phyloP scores from a whole-genome alignment of 2,113 vertebrate genomes.

The Bostrychus sinensis region DNA sequence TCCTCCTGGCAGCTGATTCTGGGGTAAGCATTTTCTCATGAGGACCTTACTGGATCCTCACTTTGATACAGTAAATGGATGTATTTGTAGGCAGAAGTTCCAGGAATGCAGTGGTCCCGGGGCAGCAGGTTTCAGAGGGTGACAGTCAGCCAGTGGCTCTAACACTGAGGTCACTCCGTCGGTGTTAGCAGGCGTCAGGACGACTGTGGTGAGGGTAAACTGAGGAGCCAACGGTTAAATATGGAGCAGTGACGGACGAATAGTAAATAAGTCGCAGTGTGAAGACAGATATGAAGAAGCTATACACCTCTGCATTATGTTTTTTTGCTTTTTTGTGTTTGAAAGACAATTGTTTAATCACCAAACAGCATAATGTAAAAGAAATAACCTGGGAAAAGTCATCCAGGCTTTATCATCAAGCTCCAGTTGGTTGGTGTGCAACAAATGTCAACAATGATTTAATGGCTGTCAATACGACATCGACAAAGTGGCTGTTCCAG shows the following conservation, averaged over 20 bases:
- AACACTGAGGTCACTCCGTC: slow-evolving; percentile 61
- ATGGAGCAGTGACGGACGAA: slow-evolving; percentile 53
- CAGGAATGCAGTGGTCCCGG: slow-evolving; percentile 35
- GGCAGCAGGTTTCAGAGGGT: slow-evolving; percentile 28
- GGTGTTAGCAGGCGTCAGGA: slow-evolving; percentile 64
- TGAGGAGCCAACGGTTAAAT: slow-evolving; percentile 68
- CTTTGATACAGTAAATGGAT: slow-evolving; percentile 6
- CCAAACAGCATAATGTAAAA: too few species aligned
- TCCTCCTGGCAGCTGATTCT: slow-evolving; percentile 21
- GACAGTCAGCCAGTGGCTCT: slow-evolving; percentile 19
- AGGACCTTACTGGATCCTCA: not conserved
- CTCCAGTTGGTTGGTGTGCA: too few species aligned
- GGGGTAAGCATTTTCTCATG: slow-evolving; percentile 14
- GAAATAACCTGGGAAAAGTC: too few species aligned
- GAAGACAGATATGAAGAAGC: not conserved
- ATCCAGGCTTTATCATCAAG: too few species aligned
- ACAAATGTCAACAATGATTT: not conserved
- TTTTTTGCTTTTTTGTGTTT: too few species aligned
- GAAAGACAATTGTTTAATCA: too few species aligned
- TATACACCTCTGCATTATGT: too few species aligned
- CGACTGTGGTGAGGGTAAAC: slow-evolving; percentile 65
- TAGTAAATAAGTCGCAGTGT: slow-evolving; percentile 9
- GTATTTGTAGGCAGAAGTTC: slow-evolving; percentile 49
- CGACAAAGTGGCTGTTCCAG: not conserved
- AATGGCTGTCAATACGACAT: not conserved